Conservation (phyloP, 2,113 vertebrate genomes). For the Caranx ignobilis region DNA sequence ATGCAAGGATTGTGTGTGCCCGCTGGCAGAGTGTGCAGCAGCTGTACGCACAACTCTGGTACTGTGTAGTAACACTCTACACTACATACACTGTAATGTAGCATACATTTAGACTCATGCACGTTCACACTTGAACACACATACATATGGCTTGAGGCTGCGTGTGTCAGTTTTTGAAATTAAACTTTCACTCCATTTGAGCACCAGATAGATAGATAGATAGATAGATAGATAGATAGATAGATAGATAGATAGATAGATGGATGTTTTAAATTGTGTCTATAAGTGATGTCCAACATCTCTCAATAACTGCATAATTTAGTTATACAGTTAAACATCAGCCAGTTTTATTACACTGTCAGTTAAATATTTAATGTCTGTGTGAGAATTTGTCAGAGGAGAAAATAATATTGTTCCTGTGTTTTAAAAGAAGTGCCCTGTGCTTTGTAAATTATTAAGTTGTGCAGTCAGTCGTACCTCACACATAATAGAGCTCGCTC, state of each 20-base stretch:
- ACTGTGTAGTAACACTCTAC: slow-evolving; percentile 14
- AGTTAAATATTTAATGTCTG: slow-evolving; percentile 4
- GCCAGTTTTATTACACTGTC: background rate
- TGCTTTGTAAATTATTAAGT: slow-evolving; percentile 42
- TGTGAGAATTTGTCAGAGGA: slow-evolving; percentile 7
- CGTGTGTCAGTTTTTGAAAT: slow-evolving; percentile 34
- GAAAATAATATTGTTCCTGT: slow-evolving; percentile 4
- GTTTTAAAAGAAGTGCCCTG: slow-evolving; percentile 12
- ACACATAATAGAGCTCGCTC: slow-evolving; percentile 15
- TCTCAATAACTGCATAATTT: background rate
- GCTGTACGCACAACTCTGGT: slow-evolving; percentile 3
- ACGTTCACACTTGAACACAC: background rate
- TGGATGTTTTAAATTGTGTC: background rate
- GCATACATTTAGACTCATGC: slow-evolving; percentile 23
- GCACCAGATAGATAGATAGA: background rate
- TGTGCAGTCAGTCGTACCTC: slow-evolving; percentile 19
- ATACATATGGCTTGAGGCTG: slow-evolving; percentile 12
- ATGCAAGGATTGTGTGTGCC: slow-evolving; percentile 53
- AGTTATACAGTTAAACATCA: background rate
- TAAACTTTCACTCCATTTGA: slow-evolving; percentile 15
- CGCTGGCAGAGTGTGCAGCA: slow-evolving; percentile 38
- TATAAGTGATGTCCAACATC: background rate
- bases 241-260: too few relatives aligned
- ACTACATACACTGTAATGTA: slow-evolving; percentile 5
- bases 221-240: too few relatives aligned